phyloP scores from a whole-genome alignment of 2,888 invertebrate species.

The Himalopsyche anomala region DNA sequence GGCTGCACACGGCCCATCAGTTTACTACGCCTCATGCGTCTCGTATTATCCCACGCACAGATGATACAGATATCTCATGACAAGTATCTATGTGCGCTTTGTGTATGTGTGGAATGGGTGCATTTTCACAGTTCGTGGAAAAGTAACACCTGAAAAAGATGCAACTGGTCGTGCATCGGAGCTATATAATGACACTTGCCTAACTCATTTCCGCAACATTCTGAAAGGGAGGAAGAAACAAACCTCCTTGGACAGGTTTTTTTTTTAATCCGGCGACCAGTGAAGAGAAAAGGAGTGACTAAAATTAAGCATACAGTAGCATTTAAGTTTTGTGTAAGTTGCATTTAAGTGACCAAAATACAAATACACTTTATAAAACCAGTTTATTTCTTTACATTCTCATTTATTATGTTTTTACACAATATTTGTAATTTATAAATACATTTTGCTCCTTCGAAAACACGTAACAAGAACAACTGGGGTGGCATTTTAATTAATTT shows the following conservation, averaged over 20 bases:
- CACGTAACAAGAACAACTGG: not conserved
- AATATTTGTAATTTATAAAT: too few species aligned
- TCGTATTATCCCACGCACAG: too few species aligned
- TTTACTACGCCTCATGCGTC: too few species aligned
- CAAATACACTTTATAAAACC: not conserved
- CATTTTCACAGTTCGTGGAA: conserved; percentile 44
- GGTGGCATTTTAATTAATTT: not conserved
- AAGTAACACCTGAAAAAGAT: conserved; percentile 41
- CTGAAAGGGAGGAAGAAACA: conserved; percentile 44
- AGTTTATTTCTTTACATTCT: too few species aligned
- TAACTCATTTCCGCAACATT: conserved; percentile 5
- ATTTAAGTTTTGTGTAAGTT: not conserved
- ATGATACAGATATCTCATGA: too few species aligned
- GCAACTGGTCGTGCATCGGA: conserved; percentile 6
- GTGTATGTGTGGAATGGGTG: not conserved
- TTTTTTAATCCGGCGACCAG: not conserved
- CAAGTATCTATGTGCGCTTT: too few species aligned
- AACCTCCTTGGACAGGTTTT: not conserved
- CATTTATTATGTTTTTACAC: too few species aligned
- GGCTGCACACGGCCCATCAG: too few species aligned
- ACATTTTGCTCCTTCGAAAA: too few species aligned
- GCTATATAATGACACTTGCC: conserved; percentile 38
- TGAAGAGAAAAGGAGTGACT: not conserved
- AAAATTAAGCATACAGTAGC: not conserved
- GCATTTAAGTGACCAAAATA: too few species aligned